Evolutionary conservation across 2,113 vertebrate species (phyloP).

Genomic region (Oryzias curvinotus): DNA sequence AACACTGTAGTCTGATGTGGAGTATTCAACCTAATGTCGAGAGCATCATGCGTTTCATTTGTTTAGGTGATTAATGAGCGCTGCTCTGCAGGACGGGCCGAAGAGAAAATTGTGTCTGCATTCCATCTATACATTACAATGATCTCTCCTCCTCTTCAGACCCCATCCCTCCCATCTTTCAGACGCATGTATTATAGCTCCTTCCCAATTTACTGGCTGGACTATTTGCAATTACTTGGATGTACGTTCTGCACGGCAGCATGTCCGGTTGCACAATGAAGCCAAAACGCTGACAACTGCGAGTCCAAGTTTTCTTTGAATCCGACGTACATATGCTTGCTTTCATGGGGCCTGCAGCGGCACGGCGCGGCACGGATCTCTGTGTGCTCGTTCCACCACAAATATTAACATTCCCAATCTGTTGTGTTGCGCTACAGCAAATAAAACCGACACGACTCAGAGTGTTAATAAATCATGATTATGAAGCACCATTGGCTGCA

Average conservation of each 20-base stretch:
- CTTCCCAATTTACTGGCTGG: conserved; percentile 60
- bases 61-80: conserved; percentile 68
- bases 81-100: conserved; percentile 29
- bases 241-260: not conserved
- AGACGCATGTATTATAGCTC: conserved; percentile 29
- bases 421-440: conserved; percentile 67
- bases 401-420: conserved; percentile 78
- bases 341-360: conserved; percentile 53
- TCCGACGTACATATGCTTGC: conserved; percentile 63
- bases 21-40: conserved; percentile 29
- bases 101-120: conserved; percentile 52
- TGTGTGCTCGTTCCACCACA: conserved; percentile 50
- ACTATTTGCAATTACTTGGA: conserved; percentile 54
- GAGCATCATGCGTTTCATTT: conserved; percentile 58
- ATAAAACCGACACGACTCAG: conserved; percentile 63
- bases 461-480: conserved; percentile 80
- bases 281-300: conserved; percentile 12
- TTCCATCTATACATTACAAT: conserved; percentile 59
- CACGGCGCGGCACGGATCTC: conserved; percentile 15
- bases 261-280: not conserved
- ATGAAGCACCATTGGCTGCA: conserved; percentile 64
- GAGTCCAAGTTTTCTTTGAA: conserved; percentile 7
- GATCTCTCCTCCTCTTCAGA: conserved; percentile 20
- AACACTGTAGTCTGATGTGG: conserved; percentile 16
- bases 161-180: conserved; percentile 14